phyloP scores from a whole-genome alignment of 2,888 invertebrate genomes.

The Isotomurus palustris region DNA sequence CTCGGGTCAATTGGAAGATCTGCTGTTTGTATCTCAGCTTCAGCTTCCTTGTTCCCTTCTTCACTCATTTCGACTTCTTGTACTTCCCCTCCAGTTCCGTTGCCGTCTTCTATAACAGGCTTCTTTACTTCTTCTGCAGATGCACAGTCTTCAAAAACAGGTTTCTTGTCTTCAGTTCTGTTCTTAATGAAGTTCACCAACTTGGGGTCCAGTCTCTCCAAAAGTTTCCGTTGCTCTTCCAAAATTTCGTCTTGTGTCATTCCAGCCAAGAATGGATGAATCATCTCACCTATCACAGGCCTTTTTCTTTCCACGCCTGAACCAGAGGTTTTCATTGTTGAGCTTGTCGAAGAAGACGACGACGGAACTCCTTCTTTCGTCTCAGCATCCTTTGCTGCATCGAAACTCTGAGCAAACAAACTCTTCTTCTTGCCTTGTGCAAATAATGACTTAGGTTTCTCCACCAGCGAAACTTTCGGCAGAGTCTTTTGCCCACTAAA shows the following conservation, averaged over 20 bases:
- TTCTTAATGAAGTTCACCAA: conserved; percentile 62
- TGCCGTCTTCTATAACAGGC: too few species aligned
- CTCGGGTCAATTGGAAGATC: conserved; percentile 50
- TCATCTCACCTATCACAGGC: conserved; percentile 11
- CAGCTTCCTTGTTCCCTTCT: too few species aligned
- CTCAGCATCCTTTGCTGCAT: conserved; percentile 7
- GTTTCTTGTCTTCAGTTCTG: conserved; percentile 26
- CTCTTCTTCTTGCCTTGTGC: conserved; percentile 37
- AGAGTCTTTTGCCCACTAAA: conserved; percentile 9
- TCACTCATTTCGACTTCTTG: conserved; percentile 16
- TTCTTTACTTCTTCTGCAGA: not conserved
- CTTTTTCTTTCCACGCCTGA: not conserved
- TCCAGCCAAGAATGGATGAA: conserved; percentile 48
- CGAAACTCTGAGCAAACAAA: conserved; percentile 45
- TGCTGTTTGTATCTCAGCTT: conserved; percentile 47
- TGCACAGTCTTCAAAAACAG: not conserved
- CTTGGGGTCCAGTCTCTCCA: conserved; percentile 62
- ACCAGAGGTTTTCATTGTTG: too few species aligned
- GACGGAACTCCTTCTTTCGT: not conserved
- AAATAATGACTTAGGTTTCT: too few species aligned
- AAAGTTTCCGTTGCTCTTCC: conserved; percentile 64
- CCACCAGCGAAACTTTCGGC: conserved; percentile 9
- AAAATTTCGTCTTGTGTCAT: conserved; percentile 73
- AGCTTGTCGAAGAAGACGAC: not conserved
- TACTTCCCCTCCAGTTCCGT: conserved; percentile 7